Percentiles rank a stretch among this genome's conserved stretches.
phyloP scores from a whole-genome alignment of 1,140 invertebrate species.

The Cepaea nemoralis region DNA sequence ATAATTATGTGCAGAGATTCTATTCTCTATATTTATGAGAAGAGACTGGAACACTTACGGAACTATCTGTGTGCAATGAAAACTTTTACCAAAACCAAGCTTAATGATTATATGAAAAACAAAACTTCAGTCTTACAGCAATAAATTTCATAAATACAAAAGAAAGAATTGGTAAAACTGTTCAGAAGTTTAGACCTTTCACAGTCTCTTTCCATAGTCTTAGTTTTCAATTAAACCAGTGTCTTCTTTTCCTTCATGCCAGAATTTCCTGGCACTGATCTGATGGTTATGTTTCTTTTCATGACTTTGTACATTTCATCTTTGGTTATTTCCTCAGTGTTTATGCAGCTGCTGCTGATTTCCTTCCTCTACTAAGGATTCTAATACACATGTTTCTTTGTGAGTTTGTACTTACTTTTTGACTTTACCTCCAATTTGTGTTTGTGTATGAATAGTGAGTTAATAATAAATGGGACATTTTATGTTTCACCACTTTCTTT shows the following conservation, averaged over 20 bases:
- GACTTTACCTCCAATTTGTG: too few species aligned
- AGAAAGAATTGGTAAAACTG: not conserved
- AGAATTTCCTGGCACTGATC: not conserved
- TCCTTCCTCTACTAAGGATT: too few species aligned
- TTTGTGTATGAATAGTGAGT: too few species aligned
- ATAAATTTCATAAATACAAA: not conserved
- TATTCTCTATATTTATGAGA: not conserved
- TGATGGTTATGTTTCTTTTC: not conserved
- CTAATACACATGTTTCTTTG: too few species aligned
- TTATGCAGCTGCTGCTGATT: not conserved
- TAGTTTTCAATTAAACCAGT: not conserved
- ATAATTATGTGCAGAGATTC: too few species aligned
- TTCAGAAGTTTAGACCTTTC: not conserved
- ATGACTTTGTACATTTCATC: not conserved
- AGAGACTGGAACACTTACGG: not conserved
- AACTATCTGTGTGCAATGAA: not conserved
- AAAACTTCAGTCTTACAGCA: not conserved
- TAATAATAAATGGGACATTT: too few species aligned
- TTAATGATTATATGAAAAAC: not conserved
- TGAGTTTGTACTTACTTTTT: too few species aligned
- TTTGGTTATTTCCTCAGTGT: not conserved
- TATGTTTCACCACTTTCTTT: too few species aligned
- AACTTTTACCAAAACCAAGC: not conserved
- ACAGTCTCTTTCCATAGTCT: not conserved
- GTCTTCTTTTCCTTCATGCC: not conserved